Evolutionary conservation across 2,797 vertebrate species (phyloP), one percentile per base, ranked within the genome.

Genomic region (Mus minutoides): DNA sequence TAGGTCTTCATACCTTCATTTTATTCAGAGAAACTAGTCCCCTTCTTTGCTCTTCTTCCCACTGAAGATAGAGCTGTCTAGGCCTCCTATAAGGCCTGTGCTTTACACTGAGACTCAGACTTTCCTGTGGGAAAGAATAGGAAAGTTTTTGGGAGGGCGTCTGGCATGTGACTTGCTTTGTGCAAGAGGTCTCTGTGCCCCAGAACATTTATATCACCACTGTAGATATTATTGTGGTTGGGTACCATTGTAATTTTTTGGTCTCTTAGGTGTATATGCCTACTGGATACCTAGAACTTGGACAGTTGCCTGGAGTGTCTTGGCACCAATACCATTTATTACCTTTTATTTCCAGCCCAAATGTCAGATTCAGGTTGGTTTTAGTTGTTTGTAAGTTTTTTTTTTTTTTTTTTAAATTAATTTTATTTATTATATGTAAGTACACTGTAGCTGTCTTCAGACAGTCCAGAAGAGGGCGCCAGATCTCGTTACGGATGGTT

Each of bases 311-410:
- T 67, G 34, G 64, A 78, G 80, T 56, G 22, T 91, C 94, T 95
- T 83, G 90, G 62, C n/a, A 79, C 77, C n/a, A 37, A 4, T 93
- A 92, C 31, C 76, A 84, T 87, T 83, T 95, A 93, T 92, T 95
- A 60, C 73, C 73, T 88, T 92, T 95, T 95, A 86, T 85, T 96
- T 97, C 88, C 54, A 92, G 67, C 56, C n/a, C 96, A 79, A 62
- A n/a, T 79, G 2, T 79, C 69, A 49, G 37, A 75, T 94, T 76
- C 82, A 82, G 64, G 78, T 62, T 94, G 82, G 69, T 90, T 96
- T 91, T 85, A 13, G 43, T 31, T 94, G 92, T 96, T 54, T 90
- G 85, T 95, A 88, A 82, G 83, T 34, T 62, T 21, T 17, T n/a
- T n/a, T n/a, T n/a, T n/a, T n/a, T n/a, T n/a, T n/a, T n/a, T n/a